Base-by-base conservation (phyloP, 2,888 invertebrate genomes). In the Drosophila testacea region DNA sequence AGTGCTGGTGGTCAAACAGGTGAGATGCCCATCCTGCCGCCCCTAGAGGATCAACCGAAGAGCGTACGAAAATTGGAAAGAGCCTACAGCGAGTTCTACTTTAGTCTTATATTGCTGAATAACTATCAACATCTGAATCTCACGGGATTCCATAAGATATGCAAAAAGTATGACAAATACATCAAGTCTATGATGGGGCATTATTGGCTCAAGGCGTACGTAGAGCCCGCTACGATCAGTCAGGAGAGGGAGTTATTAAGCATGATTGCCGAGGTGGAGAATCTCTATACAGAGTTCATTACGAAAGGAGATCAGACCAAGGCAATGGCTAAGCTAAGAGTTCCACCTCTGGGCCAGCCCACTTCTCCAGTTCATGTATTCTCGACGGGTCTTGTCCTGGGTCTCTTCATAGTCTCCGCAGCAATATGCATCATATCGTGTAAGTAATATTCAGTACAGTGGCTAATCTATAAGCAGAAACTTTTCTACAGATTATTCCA, bases 71-170 rank as follows among this genome's bases (percentile, higher is more conserved):
- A 84, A 34, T 55, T 81, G n/a, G 98, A 98, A 92, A 93, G 98
- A 74, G 98, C 98, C 0, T 99, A 98, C 93, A 97, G 98, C 86
- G 99, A 99, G 93, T 99, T 98, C 93, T 99, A 99, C 92, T 94
- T 99, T 28, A 97, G 98, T 85, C 94, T 99, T 44, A 98, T 99
- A 78, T 94, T 99, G 11, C 94, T 99, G 60, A 98, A 99, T 93
- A 99, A 99, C 92, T 98, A 98, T 92, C 98, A 99, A 93, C 98
- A 97, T 90, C 94, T 99, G 46, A 99, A 99, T 93, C 97, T 97
- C 88, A 98, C 98, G 1, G 99, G 98, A 5, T 99, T 99, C 93
- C 94, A 98, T 68, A 99, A 99, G 93, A 99, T 99, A 90, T 94
- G 99, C 75, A 98, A 99, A 92, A 99, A 99, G 93, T 98, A 98